Base-by-base conservation (phyloP, 2,888 invertebrate species). In the Lumbricus terrestris region DNA sequence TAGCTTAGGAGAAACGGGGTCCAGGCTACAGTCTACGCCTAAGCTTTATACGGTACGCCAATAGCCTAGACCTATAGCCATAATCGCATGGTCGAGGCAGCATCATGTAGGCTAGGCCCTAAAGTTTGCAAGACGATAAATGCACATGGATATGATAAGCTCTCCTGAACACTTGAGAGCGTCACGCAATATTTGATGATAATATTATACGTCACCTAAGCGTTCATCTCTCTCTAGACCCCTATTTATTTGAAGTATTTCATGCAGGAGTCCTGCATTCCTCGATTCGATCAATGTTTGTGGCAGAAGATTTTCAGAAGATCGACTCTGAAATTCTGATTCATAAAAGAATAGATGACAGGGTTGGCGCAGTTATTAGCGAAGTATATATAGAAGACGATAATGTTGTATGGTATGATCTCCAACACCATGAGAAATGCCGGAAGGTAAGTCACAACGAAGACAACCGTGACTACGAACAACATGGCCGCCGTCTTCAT, bases 261-360 rank as follows among this genome's bases (percentile, higher is more conserved):
- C 69, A 40, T n/a, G 40, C 40, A n/a, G 8, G n/a, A 29, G 11
- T 29, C 23, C 29, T 69, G 1, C n/a, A 69, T 69, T 69, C 69
- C n/a, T 29, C 13, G 11, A 8, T 69, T 69, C 4, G 85, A 85
- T 35, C 85, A n/a, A 33, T 37, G 85, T 35, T 15, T 35, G 15
- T 33, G 85, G 23, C 85, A 85, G 34, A 85, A 37, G 37, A 85
- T 34, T 34, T 85, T 85, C 37, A 23, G 34, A 34, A 37, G 34
- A 34, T 85, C 85, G 34, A 20, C 93, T 90, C 94, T 92, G 91
- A 95, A 95, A 89, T 94, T 94, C 91, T 94, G 93, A 93, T 95
- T 95, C 93, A 95, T 93, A 91, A 95, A 95, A 85, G 94, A 94
- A 92, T 95, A 95, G 88, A 95, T 95, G 90, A 95, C 93, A 2